Conservation (phyloP, 2,888 invertebrate species). For the Uropetala carovei region DNA sequence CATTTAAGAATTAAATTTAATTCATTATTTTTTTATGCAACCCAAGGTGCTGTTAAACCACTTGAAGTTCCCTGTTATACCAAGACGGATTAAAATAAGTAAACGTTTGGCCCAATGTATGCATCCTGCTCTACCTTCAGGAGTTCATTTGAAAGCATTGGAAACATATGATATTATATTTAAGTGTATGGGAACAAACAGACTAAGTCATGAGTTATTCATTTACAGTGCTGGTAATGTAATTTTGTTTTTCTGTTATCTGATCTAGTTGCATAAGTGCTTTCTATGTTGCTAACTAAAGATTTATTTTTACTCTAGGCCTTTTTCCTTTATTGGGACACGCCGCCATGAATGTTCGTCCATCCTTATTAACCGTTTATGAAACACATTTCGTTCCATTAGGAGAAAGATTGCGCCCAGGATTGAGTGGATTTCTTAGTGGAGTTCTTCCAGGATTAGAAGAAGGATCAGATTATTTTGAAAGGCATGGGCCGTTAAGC, state of each 20-base stretch:
- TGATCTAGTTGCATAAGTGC: background rate
- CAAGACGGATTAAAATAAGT: slow-evolving; percentile 90
- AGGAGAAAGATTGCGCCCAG: slow-evolving; percentile 85
- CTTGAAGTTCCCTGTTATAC: slow-evolving; percentile 90
- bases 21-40: slow-evolving; percentile 69
- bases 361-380: slow-evolving; percentile 87
- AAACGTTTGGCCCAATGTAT: slow-evolving; percentile 95
- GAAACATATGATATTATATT: slow-evolving; percentile 95
- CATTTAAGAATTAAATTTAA: background rate
- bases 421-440: slow-evolving; percentile 90
- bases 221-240: slow-evolving; percentile 85
- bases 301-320: slow-evolving; percentile 76
- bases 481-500: slow-evolving; percentile 77
- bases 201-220: slow-evolving; percentile 88
- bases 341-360: slow-evolving; percentile 93
- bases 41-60: slow-evolving; percentile 85
- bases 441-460: slow-evolving; percentile 93
- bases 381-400: slow-evolving; percentile 92
- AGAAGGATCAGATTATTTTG: slow-evolving; percentile 89
- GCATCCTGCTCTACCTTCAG: slow-evolving; percentile 93
- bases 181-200: slow-evolving; percentile 89
- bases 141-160: slow-evolving; percentile 93
- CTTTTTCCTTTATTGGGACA: slow-evolving; percentile 92
- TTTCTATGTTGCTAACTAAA: background rate
- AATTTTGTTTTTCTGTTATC: background rate